phyloP scores from a whole-genome alignment of 30 jellyfish, hydroid and myxozoan species.

The Sanderia malayensis region DNA sequence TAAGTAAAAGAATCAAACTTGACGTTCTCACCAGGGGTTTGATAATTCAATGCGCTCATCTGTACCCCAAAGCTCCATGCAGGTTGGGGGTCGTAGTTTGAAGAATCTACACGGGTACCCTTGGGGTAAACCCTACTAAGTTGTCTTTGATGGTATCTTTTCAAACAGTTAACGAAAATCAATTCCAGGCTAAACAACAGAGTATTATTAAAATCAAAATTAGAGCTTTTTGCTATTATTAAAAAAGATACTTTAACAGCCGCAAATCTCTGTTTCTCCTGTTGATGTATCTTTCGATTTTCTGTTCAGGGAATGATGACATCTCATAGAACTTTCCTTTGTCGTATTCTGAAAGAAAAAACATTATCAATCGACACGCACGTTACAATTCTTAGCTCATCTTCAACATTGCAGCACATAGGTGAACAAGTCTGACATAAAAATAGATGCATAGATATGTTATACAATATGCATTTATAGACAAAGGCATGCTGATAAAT shows the following conservation, averaged over 20 bases:
- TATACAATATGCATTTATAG: no score
- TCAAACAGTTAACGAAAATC: no score
- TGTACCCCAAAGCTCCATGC: constrained; percentile 94
- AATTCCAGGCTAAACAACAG: background rate
- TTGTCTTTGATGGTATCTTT: constrained; percentile 85
- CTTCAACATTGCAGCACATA: no score
- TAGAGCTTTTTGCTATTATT: no score
- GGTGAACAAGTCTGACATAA: no score
- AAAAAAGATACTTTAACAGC: constrained; percentile 80
- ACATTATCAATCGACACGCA: no score
- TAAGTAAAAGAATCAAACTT: no score
- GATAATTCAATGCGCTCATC: constrained; percentile 91
- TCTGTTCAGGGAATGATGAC: constrained; percentile 95
- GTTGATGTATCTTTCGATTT: constrained; percentile 70
- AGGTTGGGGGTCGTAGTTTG: constrained; percentile 96
- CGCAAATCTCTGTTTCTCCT: constrained; percentile 64
- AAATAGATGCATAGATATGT: no score
- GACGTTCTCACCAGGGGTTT: constrained; percentile 77
- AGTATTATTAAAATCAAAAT: no score
- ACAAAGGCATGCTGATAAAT: no score
- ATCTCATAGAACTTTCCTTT: constrained; percentile 89
- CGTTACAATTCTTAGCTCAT: no score
- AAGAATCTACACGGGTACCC: constrained; percentile 97
- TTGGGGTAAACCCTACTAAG: constrained; percentile 95
- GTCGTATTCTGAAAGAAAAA: constrained; percentile 54